Evolutionary conservation across 2,888 invertebrate species (phyloP).

Genomic region (Drosophila nr. medialis): DNA sequence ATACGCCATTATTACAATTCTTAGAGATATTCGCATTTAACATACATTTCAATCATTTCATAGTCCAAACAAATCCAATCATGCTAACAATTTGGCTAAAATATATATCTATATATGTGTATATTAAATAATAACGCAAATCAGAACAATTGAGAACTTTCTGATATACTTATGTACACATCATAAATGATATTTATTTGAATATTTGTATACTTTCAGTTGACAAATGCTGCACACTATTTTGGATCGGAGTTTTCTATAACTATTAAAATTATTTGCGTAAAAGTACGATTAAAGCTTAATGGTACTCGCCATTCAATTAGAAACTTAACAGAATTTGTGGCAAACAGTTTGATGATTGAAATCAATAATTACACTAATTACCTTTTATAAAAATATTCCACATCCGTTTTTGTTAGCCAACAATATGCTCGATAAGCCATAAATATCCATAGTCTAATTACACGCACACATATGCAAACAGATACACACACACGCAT

Average conservation of each 20-base stretch:
- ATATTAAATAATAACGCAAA: conserved; percentile 8
- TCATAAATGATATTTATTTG: conserved; percentile 13
- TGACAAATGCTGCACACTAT: conserved; percentile 6
- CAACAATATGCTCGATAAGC: conserved; percentile 34
- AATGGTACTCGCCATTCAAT: conserved; percentile 6
- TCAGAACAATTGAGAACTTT: conserved; percentile 3
- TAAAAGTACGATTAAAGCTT: conserved; percentile 13
- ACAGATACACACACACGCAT: conserved; percentile 17
- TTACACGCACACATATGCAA: conserved; percentile 15
- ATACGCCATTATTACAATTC: conserved; percentile 29
- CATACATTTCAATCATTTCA: conserved; percentile 17
- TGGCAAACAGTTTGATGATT: conserved; percentile 15
- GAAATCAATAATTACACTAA: conserved; percentile 2
- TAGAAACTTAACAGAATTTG: conserved; percentile 26
- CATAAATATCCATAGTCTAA: conserved; percentile 19
- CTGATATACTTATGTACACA: conserved; percentile 25
- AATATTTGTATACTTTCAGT: background rate
- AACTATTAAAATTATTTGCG: background rate
- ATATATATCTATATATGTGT: background rate
- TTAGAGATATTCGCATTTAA: conserved; percentile 21
- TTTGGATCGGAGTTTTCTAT: conserved; percentile 49
- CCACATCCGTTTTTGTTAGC: conserved; percentile 15
- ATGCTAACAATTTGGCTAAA: conserved; percentile 36
- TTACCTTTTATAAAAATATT: conserved; percentile 52
- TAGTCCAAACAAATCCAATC: conserved; percentile 12